Base-by-base conservation (phyloP, 2,888 invertebrate genomes). In the Parnassius orleans region DNA sequence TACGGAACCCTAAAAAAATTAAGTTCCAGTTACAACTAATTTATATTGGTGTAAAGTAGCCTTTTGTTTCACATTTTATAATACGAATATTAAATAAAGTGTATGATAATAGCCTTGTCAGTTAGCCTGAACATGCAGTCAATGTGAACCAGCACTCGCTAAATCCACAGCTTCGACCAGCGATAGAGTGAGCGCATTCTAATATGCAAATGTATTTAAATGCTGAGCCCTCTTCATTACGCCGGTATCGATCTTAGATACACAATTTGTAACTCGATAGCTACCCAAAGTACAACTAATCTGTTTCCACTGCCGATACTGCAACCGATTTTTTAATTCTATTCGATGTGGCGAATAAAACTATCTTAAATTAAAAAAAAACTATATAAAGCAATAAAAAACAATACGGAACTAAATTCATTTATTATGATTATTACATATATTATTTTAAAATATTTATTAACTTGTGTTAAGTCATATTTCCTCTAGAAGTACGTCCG, bases 121-220 rank as follows among this genome's bases (percentile, higher is more conserved):
- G 10, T 11, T 47, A 11, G 33, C 12, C 46, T 33, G 15, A 59
- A 53, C 41, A 10, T 42, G 46, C 51, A 55, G 47, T 41, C 5
- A 44, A n/a, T 42, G 43, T 43, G 46, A 46, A 46, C 19, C n/a
- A 42, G 63, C 61, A 58, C 61, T 63, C 46, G 65, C 52, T 61
- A 59, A 53, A 66, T 63, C 66, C 66, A 64, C 67, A 65, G 65
- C 65, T 58, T 52, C 64, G 69, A 65, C 63, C 63, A 55, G 62
- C 67, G 69, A 73, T 71, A 72, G 83, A 86, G 78, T 79, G 82
- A 83, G 81, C 86, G 89, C 88, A 88, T 90, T 87, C 91, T 87
- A 90, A 87, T 89, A 91, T 91, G 91, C 91, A 88, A 91, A 91
- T 91, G 86, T 91, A 90, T 91, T 91, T 90, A 91, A 91, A 91